phyloP scores from a whole-genome alignment of 2,113 vertebrate genomes.

The Smithornis capensis region DNA sequence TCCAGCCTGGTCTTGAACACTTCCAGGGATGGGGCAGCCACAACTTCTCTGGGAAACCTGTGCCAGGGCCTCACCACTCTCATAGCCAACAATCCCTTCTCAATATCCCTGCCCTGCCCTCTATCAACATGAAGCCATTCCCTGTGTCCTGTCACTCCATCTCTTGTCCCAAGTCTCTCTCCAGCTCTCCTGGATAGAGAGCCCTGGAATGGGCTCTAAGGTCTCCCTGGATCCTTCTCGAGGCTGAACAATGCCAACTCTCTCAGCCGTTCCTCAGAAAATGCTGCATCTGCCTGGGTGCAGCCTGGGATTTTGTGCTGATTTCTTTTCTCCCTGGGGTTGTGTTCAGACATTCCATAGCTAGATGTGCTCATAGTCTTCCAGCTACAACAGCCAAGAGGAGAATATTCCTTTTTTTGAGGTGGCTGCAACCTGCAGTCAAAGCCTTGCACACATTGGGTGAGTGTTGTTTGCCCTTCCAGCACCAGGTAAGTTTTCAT shows the following conservation, averaged over 20 bases:
- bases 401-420: background rate
- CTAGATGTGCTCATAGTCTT: background rate
- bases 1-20: background rate
- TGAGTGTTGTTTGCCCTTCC: background rate
- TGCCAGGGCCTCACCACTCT: accelerated
- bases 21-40: background rate
- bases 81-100: accelerated
- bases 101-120: accelerated
- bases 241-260: background rate
- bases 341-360: background rate
- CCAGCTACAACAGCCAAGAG: background rate
- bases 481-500: background rate
- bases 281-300: background rate
- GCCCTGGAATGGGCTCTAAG: background rate
- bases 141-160: background rate
- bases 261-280: background rate
- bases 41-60: accelerated
- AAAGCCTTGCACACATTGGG: background rate
- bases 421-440: background rate
- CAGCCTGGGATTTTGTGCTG: background rate
- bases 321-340: background rate
- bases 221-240: background rate
- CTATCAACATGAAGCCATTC: background rate
- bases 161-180: background rate
- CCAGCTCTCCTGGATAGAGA: background rate